These are phyloP conservation scores for Amphiprion percula DNA, from an alignment of 2,113 vertebrate species.

Conservation along the genomic window DNA sequence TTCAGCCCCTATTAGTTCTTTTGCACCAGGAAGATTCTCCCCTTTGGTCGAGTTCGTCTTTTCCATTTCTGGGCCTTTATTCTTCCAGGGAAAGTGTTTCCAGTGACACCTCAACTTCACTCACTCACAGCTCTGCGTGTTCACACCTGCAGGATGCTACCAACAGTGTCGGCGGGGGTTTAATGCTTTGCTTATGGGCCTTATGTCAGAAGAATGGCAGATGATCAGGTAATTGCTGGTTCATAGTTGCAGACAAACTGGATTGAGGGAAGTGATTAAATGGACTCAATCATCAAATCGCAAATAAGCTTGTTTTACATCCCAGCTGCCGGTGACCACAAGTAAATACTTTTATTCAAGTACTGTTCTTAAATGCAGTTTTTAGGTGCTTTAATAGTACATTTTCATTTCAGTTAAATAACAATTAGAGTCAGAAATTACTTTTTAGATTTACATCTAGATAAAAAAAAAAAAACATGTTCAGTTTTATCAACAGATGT, in stretches of 20 bases:
- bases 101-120: neutral
- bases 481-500: too few species aligned
- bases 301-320: neutral
- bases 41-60: neutral
- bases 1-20: constrained; percentile 39
- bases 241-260: constrained; percentile 5
- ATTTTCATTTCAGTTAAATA: neutral
- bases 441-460: too few species aligned
- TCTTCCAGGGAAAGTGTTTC: constrained; percentile 5
- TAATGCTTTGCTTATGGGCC: too few species aligned
- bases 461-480: too few species aligned
- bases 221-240: neutral
- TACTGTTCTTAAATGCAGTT: too few species aligned
- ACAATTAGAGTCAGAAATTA: neutral
- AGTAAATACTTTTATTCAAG: too few species aligned
- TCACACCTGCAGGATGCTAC: too few species aligned
- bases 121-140: neutral
- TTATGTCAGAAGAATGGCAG: too few species aligned
- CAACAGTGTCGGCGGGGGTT: too few species aligned
- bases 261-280: neutral
- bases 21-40: neutral
- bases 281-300: neutral
- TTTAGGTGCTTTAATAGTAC: neutral
- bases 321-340: neutral
- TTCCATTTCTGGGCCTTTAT: neutral